Base-by-base conservation (phyloP, 2,888 invertebrate species). In the Acrobasis consociella region DNA sequence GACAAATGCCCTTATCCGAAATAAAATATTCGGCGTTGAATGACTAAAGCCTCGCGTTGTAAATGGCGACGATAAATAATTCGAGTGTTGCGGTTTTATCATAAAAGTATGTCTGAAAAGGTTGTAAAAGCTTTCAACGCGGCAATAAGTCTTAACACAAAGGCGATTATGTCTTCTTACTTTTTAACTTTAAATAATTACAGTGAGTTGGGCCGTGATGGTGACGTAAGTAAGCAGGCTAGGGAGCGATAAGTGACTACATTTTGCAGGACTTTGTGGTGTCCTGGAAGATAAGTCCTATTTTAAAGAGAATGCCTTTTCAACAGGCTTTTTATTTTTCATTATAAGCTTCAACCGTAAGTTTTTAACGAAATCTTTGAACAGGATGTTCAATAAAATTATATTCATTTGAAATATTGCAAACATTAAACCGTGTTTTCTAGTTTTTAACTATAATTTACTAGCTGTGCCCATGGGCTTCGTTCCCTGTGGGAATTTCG, bases 61-160 rank as follows among this genome's bases (percentile, higher is more conserved):
- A 79, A 84, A 82, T 80, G 82, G 75, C 75, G 75, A 82, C 82
- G 82, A 86, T 88, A 87, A 88, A 87, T 87, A 87, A 87, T 86
- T 88, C 78, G 76, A 77, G 76, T 80, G 79, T 81, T 80, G 81
- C 72, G 83, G 83, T 84, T 85, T 81, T 80, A 78, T 78, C 73
- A 74, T 81, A 74, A 82, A 84, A 85, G 80, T 80, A 75, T 72
- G 77, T 72, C 75, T 81, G 77, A 83, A 88, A 83, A 82, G 82
- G 81, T 77, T 77, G 74, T 71, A 73, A 82, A 83, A 82, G 88
- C 89, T 89, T 87, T 86, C 80, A 84, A 76, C 73, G 70, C 70
- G 71, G 81, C 85, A 83, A 82, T 85, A 87, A 87, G 86, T 82
- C 83, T 82, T 81, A 76, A 75, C 76, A 84, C 83, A 86, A 89